These are phyloP conservation scores for Tanypteryx hageni DNA, from an alignment of 2,888 invertebrate genomes.

Conservation along the genomic window DNA sequence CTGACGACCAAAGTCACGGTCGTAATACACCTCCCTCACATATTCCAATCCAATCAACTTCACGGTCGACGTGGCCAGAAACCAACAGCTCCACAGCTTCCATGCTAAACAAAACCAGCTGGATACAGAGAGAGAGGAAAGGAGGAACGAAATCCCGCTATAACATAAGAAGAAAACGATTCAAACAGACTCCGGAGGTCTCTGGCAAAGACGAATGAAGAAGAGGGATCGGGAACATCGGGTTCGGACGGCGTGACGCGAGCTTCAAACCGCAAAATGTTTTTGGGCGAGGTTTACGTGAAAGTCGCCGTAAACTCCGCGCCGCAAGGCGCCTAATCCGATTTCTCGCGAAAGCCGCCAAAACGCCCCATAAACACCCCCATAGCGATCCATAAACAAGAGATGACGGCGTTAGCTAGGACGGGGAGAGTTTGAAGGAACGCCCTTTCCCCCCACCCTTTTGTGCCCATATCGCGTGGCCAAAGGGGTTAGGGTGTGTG, in stretches of 20 bases:
- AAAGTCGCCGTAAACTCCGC: conserved; percentile 11
- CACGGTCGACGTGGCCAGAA: too few species aligned
- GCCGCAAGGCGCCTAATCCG: conserved; percentile 4
- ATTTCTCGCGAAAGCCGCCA: conserved; percentile 22
- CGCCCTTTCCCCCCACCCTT: neutral
- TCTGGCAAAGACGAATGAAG: neutral
- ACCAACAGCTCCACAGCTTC: too few species aligned
- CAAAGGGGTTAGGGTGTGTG: neutral
- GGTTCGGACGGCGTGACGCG: neutral
- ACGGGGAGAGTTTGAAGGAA: neutral
- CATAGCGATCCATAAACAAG: conserved; percentile 6
- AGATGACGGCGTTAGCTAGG: neutral
- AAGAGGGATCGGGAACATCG: neutral
- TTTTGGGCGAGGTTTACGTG: neutral
- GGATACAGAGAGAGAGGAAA: too few species aligned
- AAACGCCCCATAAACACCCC: conserved; percentile 4
- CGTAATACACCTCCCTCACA: too few species aligned
- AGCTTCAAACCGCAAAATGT: neutral
- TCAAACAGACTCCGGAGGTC: neutral
- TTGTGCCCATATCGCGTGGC: neutral
- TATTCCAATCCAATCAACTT: too few species aligned
- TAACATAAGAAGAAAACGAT: neutral
- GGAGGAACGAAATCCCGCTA: too few species aligned
- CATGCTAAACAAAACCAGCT: too few species aligned
- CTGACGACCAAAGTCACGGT: too few species aligned